These are phyloP conservation scores for Parazoanthus darwini DNA, from an alignment of 92 coral and sea anemone species.

Conservation along the genomic window DNA sequence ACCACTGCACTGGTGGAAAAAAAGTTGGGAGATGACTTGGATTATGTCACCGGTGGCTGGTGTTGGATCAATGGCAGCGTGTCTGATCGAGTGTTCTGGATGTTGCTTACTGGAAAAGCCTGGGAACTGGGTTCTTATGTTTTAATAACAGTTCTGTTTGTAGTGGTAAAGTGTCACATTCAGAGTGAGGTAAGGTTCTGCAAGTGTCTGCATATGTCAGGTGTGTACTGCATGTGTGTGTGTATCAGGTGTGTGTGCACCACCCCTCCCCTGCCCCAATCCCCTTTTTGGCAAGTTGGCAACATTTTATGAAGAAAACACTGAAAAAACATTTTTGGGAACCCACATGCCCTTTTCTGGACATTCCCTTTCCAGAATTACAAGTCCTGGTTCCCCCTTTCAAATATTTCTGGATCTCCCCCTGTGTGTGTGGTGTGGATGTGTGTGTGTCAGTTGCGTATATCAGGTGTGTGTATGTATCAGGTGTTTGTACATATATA, in stretches of 20 bases:
- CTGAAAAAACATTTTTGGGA: too few species aligned
- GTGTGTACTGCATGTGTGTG: not conserved
- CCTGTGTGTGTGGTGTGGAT: too few species aligned
- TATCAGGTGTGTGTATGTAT: too few species aligned
- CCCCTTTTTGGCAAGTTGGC: not conserved
- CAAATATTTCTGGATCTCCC: too few species aligned
- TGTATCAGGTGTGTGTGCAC: not conserved
- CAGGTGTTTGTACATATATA: too few species aligned
- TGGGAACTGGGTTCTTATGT: constrained; percentile 87
- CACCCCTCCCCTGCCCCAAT: too few species aligned
- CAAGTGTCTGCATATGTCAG: not conserved
- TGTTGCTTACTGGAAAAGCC: constrained; percentile 84
- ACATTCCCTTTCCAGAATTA: too few species aligned
- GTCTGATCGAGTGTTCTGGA: constrained; percentile 60
- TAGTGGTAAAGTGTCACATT: constrained; percentile 69
- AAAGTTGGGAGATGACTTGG: constrained; percentile 70
- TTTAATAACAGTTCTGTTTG: constrained; percentile 62
- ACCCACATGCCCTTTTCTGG: too few species aligned
- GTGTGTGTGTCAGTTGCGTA: too few species aligned
- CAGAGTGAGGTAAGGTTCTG: constrained; percentile 72
- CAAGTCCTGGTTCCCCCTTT: too few species aligned
- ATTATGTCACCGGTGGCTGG: constrained; percentile 72
- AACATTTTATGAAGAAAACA: not conserved
- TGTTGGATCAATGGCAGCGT: constrained; percentile 69
- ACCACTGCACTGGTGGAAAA: constrained; percentile 51